Conservation (phyloP, 2,888 invertebrate species). For the Drosophila fungiperda region DNA sequence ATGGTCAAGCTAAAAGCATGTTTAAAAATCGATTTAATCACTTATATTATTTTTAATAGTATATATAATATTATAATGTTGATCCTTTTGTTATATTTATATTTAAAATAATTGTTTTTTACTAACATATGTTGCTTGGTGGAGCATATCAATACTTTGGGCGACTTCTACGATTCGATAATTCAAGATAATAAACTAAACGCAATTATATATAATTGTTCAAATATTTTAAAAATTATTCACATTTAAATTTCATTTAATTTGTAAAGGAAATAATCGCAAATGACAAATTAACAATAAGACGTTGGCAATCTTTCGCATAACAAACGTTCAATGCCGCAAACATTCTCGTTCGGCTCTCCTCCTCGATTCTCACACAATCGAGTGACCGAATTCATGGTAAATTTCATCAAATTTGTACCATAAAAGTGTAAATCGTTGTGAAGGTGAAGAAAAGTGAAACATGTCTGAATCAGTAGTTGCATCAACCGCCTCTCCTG, state of each 20-base stretch:
- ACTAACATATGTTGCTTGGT: background rate
- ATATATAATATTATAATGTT: background rate
- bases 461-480: slow-evolving; percentile 52
- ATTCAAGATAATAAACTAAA: background rate
- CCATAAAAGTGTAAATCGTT: slow-evolving; percentile 8
- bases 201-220: background rate
- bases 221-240: slow-evolving; percentile 16
- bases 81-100: background rate
- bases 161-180: background rate
- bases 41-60: background rate
- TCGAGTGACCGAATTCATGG: slow-evolving; percentile 13
- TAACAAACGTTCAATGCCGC: slow-evolving; percentile 7
- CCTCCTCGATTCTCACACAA: slow-evolving; percentile 42
- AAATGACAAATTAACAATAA: slow-evolving; percentile 13
- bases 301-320: slow-evolving; percentile 8
- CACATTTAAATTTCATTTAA: background rate
- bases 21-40: slow-evolving; percentile 5
- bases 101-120: slow-evolving; percentile 16
- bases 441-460: slow-evolving; percentile 24
- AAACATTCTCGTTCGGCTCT: slow-evolving; percentile 17
- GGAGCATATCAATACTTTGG: slow-evolving; percentile 8
- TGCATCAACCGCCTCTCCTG: slow-evolving; percentile 47
- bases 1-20: slow-evolving; percentile 1
- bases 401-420: background rate
- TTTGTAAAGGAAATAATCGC: background rate